A percentile compares a stretch with the other conserved stretches of the same genome.
Conservation (phyloP, 2,888 invertebrate species). For the Cryptus armator region DNA sequence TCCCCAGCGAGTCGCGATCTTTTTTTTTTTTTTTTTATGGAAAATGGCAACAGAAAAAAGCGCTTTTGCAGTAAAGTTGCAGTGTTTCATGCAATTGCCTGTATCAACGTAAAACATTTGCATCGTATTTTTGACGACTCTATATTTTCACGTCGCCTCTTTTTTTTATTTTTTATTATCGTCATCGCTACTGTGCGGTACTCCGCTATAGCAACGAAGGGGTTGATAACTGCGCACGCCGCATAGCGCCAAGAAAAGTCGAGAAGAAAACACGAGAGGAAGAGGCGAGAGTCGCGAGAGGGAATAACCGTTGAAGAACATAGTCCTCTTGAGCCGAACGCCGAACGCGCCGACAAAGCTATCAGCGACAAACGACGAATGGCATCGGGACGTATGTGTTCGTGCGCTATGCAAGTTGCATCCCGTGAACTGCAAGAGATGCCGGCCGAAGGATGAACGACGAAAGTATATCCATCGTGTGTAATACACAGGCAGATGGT, state of each 20-base stretch:
- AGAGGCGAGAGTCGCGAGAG: conserved; percentile 19
- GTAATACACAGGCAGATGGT: conserved; percentile 58
- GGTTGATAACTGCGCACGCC: not conserved
- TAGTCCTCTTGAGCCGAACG: conserved; percentile 77
- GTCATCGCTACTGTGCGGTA: not conserved
- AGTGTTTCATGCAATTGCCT: not conserved
- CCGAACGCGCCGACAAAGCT: conserved; percentile 80
- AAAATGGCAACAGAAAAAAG: not conserved
- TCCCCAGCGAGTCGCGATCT: not conserved
- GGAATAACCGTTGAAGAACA: conserved; percentile 46
- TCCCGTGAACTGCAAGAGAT: conserved; percentile 13
- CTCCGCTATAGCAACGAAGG: not conserved
- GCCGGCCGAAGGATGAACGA: conserved; percentile 33
- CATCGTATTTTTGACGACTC: not conserved
- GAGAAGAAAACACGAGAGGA: conserved; percentile 18
- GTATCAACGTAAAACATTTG: not conserved
- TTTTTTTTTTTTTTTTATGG: not conserved
- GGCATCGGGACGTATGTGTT: not conserved
- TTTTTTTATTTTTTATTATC: not conserved
- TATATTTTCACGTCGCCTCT: not conserved
- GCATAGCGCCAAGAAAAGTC: not conserved
- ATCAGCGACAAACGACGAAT: conserved; percentile 73
- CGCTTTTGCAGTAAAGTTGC: not conserved
- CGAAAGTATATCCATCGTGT: conserved; percentile 51
- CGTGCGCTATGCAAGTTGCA: not conserved